Evolutionary conservation across 2,113 vertebrate species (phyloP).

Genomic region (Callaeas wilsoni): DNA sequence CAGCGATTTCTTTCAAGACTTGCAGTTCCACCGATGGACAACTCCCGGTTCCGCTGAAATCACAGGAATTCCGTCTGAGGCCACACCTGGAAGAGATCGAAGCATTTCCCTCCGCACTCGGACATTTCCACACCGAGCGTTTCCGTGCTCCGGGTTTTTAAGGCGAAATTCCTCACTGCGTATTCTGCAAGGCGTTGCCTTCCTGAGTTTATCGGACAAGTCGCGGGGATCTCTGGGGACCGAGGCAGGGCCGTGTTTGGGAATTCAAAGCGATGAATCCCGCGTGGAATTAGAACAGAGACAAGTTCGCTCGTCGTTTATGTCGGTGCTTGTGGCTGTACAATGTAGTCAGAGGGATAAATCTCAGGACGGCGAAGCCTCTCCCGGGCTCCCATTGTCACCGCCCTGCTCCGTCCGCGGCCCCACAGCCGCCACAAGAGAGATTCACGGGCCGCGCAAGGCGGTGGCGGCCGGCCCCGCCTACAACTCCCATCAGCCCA

Average conservation of each 20-base stretch:
- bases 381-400: background rate
- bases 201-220: background rate
- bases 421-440: too few relatives aligned
- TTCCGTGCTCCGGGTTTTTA: background rate
- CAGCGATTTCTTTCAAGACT: background rate
- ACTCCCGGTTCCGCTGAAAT: background rate
- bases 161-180: background rate
- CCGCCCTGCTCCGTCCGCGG: background rate
- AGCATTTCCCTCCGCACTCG: background rate
- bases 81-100: rapidly evolving
- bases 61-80: background rate
- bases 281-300: background rate
- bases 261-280: background rate
- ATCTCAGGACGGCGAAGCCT: background rate
- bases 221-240: background rate
- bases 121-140: background rate
- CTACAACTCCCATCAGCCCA: background rate
- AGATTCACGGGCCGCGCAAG: rapidly evolving
- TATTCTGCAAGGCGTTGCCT: background rate
- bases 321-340: too few relatives aligned
- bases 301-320: background rate
- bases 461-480: rapidly evolving
- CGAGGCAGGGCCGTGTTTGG: too few relatives aligned
- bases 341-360: rapidly evolving
- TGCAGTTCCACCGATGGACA: background rate